A percentile compares a stretch with the other conserved stretches of the same genome.
phyloP scores from a whole-genome alignment of 1,140 invertebrate species.

The Dryas iulia region DNA sequence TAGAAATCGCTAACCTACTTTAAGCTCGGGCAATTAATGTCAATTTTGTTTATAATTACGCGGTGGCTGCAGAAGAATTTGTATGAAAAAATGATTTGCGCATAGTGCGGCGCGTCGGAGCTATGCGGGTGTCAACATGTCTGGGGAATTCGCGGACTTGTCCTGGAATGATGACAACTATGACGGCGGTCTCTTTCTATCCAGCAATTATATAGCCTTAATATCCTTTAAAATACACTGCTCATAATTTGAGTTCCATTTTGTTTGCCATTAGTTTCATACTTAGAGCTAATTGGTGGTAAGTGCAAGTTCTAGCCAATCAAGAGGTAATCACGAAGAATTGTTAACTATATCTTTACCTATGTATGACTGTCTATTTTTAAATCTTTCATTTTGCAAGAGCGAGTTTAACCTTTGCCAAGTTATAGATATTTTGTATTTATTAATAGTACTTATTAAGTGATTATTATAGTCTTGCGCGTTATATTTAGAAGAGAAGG shows the following conservation, averaged over 20 bases:
- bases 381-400: neutral
- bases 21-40: slow-evolving; percentile 66
- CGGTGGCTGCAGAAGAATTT: slow-evolving; percentile 38
- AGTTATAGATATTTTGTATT: no score
- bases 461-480: no score
- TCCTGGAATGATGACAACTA: slow-evolving; percentile 43
- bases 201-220: slow-evolving; percentile 38
- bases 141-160: slow-evolving; percentile 39
- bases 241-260: slow-evolving; percentile 41
- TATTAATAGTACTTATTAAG: no score
- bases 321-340: slow-evolving; percentile 28
- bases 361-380: slow-evolving; percentile 29
- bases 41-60: slow-evolving; percentile 77
- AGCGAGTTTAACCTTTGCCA: neutral
- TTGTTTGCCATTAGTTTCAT: slow-evolving; percentile 37
- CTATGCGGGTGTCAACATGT: slow-evolving; percentile 51
- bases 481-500: no score
- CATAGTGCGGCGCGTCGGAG: slow-evolving; percentile 32
- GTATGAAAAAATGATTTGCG: slow-evolving; percentile 52
- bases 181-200: slow-evolving; percentile 45
- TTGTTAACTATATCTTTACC: slow-evolving; percentile 18
- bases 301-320: slow-evolving; percentile 32
- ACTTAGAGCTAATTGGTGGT: slow-evolving; percentile 29
- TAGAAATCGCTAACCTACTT: slow-evolving; percentile 73
- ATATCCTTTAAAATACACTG: slow-evolving; percentile 36